Percentiles rank a stretch among this genome's conserved stretches.
Evolutionary conservation across 2,888 invertebrate species (phyloP).

Genomic region (Gymnoscelis rufifasciata): DNA sequence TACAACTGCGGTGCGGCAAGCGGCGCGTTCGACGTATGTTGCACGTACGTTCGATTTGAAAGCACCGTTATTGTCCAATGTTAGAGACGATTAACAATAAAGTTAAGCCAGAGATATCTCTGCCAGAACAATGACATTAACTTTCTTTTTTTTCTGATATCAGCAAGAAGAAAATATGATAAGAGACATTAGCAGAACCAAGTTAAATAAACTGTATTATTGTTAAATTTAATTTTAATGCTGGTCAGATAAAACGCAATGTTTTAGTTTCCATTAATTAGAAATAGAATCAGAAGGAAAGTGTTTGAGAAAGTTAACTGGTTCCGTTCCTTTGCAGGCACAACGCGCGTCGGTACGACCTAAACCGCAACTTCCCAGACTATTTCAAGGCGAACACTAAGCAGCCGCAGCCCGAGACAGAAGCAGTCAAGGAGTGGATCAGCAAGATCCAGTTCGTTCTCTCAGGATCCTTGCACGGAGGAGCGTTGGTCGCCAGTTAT

Average conservation of each 20-base stretch:
- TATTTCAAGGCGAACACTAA: slow-evolving; percentile 93
- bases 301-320: slow-evolving; percentile 13
- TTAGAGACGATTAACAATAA: too few species aligned
- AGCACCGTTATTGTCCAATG: too few species aligned
- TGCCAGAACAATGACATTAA: too few species aligned
- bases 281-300: slow-evolving; percentile 16
- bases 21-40: too few species aligned
- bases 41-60: too few species aligned
- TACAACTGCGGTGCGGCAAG: too few species aligned
- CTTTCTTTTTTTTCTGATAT: too few species aligned
- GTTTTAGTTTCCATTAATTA: slow-evolving; percentile 1
- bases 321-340: slow-evolving; percentile 74
- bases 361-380: slow-evolving; percentile 98
- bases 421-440: slow-evolving; percentile 96
- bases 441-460: slow-evolving; percentile 95
- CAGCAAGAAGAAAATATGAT: too few species aligned
- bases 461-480: slow-evolving; percentile 96
- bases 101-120: too few species aligned
- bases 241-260: background rate
- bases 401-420: slow-evolving; percentile 95
- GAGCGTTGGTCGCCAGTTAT: slow-evolving; percentile 96
- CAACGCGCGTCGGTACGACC: slow-evolving; percentile 92
- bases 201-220: too few species aligned
- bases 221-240: too few species aligned
- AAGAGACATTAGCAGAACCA: too few species aligned